phyloP scores from a whole-genome alignment of 1,140 invertebrate species.

The Formica selysi region DNA sequence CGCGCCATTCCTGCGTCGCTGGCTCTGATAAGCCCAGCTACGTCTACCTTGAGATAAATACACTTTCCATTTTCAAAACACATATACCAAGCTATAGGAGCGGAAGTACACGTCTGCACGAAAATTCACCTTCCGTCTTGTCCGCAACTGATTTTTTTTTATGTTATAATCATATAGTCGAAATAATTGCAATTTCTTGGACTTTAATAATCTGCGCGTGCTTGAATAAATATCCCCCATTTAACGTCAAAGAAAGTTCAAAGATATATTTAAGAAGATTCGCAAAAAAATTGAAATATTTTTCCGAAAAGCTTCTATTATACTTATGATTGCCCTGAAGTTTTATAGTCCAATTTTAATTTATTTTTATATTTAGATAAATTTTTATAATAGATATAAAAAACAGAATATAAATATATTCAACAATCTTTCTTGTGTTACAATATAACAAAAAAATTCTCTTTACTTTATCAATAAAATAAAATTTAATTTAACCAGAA shows the following conservation, averaged over 20 bases:
- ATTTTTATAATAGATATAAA: not conserved
- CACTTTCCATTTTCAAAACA: conserved; percentile 68
- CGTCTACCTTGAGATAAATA: conserved; percentile 65
- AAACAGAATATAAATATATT: not conserved
- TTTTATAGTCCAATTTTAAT: conserved; percentile 1
- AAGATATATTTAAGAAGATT: not conserved
- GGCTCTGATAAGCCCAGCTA: conserved; percentile 66
- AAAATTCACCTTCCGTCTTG: conserved; percentile 37
- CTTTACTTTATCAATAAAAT: not conserved
- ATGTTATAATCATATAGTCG: not conserved
- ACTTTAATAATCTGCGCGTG: not conserved
- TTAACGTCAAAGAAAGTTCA: not conserved
- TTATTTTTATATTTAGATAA: not conserved
- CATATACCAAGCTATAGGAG: conserved; percentile 12
- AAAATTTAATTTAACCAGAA: conserved; percentile 20
- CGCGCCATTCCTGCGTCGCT: conserved; percentile 65
- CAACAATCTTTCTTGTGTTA: not conserved
- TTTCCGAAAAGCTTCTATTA: not conserved
- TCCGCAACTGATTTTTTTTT: not conserved
- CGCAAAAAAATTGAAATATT: conserved; percentile 4
- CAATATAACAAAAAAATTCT: not conserved
- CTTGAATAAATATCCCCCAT: not conserved
- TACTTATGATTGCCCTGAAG: not conserved
- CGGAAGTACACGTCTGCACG: conserved; percentile 18
- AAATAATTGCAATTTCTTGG: not conserved